These are phyloP conservation scores for Diachrysia chrysitis DNA, from an alignment of 2,888 invertebrate genomes.

Conservation along the genomic window DNA sequence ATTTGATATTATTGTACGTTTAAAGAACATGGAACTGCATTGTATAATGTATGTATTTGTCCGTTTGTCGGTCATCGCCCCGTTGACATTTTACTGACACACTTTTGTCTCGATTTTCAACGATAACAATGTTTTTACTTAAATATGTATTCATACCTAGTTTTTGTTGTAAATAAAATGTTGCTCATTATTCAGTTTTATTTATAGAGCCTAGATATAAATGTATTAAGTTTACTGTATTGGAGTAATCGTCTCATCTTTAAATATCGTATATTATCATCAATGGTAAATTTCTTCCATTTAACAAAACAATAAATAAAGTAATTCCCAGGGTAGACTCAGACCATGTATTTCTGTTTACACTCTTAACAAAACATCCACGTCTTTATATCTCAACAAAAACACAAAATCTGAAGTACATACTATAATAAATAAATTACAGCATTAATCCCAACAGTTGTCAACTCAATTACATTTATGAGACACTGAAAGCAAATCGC, in stretches of 20 bases:
- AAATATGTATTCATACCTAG: not conserved
- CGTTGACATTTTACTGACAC: constrained; percentile 39
- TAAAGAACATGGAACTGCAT: constrained; percentile 30
- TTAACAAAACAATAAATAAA: too few species aligned
- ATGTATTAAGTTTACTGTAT: too few species aligned
- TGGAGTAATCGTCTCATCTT: too few species aligned
- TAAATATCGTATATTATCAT: too few species aligned
- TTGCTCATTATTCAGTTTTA: not conserved
- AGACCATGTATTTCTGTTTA: too few species aligned
- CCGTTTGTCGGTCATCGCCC: constrained; percentile 36
- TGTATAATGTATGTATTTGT: constrained; percentile 16
- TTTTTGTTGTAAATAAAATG: not conserved
- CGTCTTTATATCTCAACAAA: not conserved
- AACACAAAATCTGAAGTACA: not conserved
- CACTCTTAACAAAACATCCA: too few species aligned
- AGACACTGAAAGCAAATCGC: not conserved
- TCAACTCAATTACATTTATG: not conserved
- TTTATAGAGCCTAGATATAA: not conserved
- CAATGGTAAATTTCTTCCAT: too few species aligned
- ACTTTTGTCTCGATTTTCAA: constrained; percentile 32
- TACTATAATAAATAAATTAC: not conserved
- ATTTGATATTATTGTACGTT: constrained; percentile 10
- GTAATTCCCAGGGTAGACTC: too few species aligned
- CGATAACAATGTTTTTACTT: constrained; percentile 30
- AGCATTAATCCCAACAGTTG: not conserved